Evolutionary conservation across 2,797 vertebrate species (phyloP), one percentile per base, ranked within the genome.

Genomic region (Myotis pilosus): DNA sequence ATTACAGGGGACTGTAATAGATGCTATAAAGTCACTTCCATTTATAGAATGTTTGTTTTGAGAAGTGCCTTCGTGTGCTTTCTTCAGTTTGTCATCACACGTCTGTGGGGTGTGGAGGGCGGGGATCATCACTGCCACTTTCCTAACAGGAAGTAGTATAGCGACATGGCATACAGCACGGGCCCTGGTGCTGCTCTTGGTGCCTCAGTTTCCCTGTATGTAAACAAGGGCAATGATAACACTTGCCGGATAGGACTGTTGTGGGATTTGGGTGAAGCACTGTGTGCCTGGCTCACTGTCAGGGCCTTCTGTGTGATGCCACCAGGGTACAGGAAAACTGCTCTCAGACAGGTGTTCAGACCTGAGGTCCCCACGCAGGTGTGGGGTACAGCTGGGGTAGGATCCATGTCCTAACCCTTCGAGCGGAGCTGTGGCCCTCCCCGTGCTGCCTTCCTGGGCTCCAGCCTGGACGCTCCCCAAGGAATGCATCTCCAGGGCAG

Each of bases 11-110:
- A 71, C 25, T 71, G 64, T 89, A 71, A 92, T 8, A 72, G 88
- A 92, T 64, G 53, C 78, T 60, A 17, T 76, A 68, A 95, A 81
- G 49, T 92, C 83, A 81, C 60, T 87, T 13, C 53, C 72, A 75
- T 60, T 94, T 78, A 82, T 3, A 74, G 79, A 60, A 25, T 95
- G 64, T 87, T 66, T 44, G 57, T 83, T 94, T 72, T 64, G 41
- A 71, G 82, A 92, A 92, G 66, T 68, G 69, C 85, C 74, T 74
- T 82, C 36, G 5, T 8, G 12, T 15, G 38, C 30, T 62, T 86
- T 81, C 82, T 79, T 84, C 68, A 5, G 0, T 69, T 89, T 9
- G 28, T 68, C 23, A 62, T 25, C 47, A 30, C 19, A n/a, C 4
- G 23, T 72, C 69, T 83, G 74, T 62, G 51, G 33, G 66, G 13